Percentiles rank a stretch among this genome's conserved stretches.
Conservation (phyloP, 2,113 vertebrate genomes). For the Gopherus evgoodei region DNA sequence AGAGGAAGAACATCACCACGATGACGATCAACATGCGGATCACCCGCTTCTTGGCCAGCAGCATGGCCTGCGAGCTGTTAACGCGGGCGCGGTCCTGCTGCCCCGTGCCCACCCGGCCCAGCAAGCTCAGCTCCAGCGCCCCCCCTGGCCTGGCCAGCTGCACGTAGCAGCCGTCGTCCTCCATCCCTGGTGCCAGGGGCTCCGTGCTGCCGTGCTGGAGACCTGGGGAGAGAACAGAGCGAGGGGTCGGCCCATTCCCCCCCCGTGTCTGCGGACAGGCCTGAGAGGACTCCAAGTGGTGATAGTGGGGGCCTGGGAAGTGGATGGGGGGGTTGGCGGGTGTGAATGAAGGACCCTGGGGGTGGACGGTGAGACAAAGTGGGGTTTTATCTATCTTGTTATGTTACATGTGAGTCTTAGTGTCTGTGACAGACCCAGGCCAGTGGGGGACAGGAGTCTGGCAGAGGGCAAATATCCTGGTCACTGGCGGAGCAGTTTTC, state of each 20-base stretch:
- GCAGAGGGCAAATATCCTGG: too few relatives aligned
- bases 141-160: slow-evolving; percentile 80
- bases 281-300: too few relatives aligned
- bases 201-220: slow-evolving; percentile 70
- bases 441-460: too few relatives aligned
- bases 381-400: too few relatives aligned
- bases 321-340: too few relatives aligned
- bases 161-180: slow-evolving; percentile 92
- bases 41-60: slow-evolving; percentile 93
- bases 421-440: too few relatives aligned
- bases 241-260: too few relatives aligned
- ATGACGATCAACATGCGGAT: slow-evolving; percentile 97
- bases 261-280: too few relatives aligned
- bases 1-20: slow-evolving; percentile 92
- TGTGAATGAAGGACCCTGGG: too few relatives aligned
- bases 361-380: too few relatives aligned
- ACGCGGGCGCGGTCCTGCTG: slow-evolving; percentile 80
- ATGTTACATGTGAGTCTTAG: too few relatives aligned
- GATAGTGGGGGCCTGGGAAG: accelerated
- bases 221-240: slow-evolving; percentile 53
- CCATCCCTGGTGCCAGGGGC: slow-evolving; percentile 68
- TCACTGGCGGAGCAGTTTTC: too few relatives aligned
- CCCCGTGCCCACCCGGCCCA: slow-evolving; percentile 36
- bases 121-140: slow-evolving; percentile 87
- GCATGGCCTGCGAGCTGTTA: slow-evolving; percentile 87